phyloP scores from a whole-genome alignment of 2,888 invertebrate species.

The Alloplasta piceator region DNA sequence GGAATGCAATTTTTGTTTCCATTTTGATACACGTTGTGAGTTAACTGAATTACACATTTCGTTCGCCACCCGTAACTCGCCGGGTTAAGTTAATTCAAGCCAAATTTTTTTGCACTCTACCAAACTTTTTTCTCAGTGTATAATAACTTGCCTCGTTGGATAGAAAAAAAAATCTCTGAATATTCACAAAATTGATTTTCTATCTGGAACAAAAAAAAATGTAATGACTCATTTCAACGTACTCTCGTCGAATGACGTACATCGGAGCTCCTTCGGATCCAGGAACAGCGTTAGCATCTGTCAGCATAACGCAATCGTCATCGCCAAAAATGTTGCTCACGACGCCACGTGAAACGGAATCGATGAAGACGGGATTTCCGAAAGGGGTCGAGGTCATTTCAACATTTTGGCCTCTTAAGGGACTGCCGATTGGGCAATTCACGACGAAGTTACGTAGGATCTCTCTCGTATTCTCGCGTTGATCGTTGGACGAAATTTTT shows the following conservation, averaged over 20 bases:
- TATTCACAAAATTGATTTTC: neutral
- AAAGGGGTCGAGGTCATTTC: constrained; percentile 82
- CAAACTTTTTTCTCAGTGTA: no score
- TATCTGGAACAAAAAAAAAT: neutral
- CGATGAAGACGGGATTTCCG: constrained; percentile 85
- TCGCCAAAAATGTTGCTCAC: constrained; percentile 86
- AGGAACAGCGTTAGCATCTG: constrained; percentile 86
- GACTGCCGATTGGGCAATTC: constrained; percentile 18
- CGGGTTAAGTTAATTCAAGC: no score
- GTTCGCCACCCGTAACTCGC: no score
- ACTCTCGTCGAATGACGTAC: constrained; percentile 78
- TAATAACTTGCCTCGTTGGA: neutral
- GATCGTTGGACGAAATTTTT: constrained; percentile 9
- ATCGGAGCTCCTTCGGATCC: constrained; percentile 87
- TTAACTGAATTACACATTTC: no score
- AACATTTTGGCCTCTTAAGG: constrained; percentile 73
- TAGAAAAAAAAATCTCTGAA: constrained; percentile 13
- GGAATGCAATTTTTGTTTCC: no score
- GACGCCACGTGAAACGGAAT: constrained; percentile 85
- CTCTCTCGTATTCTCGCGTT: constrained; percentile 39
- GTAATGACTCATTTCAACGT: constrained; percentile 30
- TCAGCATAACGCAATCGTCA: constrained; percentile 85
- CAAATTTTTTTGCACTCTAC: no score
- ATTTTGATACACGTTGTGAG: no score
- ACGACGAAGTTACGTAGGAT: constrained; percentile 66